Base-by-base conservation (phyloP, 2,888 invertebrate species). In the Catotricha subobsoleta region DNA sequence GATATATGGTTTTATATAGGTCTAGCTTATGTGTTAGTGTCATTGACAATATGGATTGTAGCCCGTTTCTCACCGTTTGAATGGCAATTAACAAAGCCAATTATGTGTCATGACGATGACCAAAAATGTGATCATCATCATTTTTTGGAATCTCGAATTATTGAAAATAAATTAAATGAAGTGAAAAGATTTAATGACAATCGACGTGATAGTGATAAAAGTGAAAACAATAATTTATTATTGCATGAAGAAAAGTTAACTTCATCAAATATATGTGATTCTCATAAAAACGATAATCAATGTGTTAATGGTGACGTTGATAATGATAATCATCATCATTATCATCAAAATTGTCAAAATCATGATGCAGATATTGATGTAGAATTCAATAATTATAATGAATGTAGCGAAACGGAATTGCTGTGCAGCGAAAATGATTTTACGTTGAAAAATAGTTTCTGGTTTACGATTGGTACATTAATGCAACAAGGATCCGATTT, bases 391-490 rank as follows among this genome's bases (percentile, higher is more conserved):
- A 29, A 31, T 31, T 27, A 18, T 25, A 8, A 21, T 21, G 42
- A 43, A 10, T 49, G 51, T 10, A 48, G 50, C 18, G 49, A 51
- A 35, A 49, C 49, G 45, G 54, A 55, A 37, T 42, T 60, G 42
- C 45, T 56, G 28, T 55, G 52, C 49, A 61, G 74, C 43, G 76
- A 80, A 62, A 87, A 87, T 65, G 81, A 82, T 58, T 90, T 88
- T 63, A 80, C 77, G 43, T 63, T 88, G 46, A 74, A 77, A 51
- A 86, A 95, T 66, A 86, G 88, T 50, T 84, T 95, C 66, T 94
- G 92, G 92, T 94, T 94, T 67, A 84, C 87, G 49, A 87, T 92
- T 33, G 94, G 94, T 21, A 91, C 91, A 20, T 77, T 95, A 53
- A 76, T 95, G 71, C 82, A 92, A 54, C 92, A 92, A 63, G 91